These are phyloP conservation scores for Aplysia californica DNA, from an alignment of 1,140 invertebrate genomes.

Conservation along the genomic window DNA sequence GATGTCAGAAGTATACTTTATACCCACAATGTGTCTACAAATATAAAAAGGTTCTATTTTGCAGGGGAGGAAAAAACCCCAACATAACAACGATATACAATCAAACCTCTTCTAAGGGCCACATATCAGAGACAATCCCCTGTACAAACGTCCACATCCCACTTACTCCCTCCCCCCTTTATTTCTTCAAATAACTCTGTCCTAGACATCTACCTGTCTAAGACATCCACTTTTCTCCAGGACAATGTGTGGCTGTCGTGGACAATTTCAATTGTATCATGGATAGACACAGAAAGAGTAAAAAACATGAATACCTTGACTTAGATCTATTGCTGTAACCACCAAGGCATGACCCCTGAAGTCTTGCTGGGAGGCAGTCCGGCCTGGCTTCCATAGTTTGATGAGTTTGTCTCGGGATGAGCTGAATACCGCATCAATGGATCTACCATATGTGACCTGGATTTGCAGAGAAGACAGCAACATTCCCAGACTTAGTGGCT, in stretches of 20 bases:
- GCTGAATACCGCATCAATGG: slow-evolving; percentile 55
- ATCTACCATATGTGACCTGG: slow-evolving; percentile 55
- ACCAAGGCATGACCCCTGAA: slow-evolving; percentile 60
- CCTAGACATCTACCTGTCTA: background rate
- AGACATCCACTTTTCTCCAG: background rate
- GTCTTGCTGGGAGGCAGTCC: slow-evolving; percentile 36
- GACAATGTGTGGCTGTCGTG: background rate
- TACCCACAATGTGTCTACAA: no score
- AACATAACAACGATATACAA: no score
- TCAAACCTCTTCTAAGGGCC: no score
- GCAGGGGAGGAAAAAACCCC: no score
- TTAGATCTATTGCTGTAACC: slow-evolving; percentile 53
- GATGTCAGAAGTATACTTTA: no score
- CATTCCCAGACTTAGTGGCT: background rate
- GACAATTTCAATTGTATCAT: background rate
- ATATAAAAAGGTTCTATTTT: no score
- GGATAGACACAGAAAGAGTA: background rate
- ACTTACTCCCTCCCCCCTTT: background rate
- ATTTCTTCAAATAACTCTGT: background rate
- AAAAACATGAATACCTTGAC: background rate
- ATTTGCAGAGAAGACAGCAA: background rate
- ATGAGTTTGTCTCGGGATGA: slow-evolving; percentile 61
- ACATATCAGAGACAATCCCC: no score
- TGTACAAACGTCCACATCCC: background rate
- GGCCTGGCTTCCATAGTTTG: slow-evolving; percentile 56